These are phyloP conservation scores for Drosophila sucinea DNA, from an alignment of 1,140 invertebrate genomes.

Conservation along the genomic window DNA sequence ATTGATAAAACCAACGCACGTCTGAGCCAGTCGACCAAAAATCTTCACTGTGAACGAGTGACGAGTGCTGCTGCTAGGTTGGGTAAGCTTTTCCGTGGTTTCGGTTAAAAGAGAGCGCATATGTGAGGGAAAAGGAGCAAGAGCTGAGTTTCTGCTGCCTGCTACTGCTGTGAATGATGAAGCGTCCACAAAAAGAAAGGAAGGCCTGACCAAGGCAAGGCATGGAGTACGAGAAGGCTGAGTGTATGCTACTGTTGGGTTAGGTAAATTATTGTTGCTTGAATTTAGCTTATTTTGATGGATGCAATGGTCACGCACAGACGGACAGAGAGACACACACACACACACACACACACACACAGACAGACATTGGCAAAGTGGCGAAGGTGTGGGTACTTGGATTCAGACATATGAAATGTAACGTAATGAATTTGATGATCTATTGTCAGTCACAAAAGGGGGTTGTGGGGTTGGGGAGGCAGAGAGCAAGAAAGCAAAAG, in stretches of 20 bases:
- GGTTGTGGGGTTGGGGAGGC: not conserved
- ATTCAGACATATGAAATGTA: slow-evolving; percentile 77
- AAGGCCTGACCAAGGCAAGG: slow-evolving; percentile 12
- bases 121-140: not conserved
- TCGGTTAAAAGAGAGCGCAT: not conserved
- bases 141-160: not conserved
- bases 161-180: slow-evolving; percentile 32
- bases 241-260: slow-evolving; percentile 12
- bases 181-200: slow-evolving; percentile 42
- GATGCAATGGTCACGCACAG: slow-evolving; percentile 65
- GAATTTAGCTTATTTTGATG: slow-evolving; percentile 59
- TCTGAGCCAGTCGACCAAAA: slow-evolving; percentile 35
- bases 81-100: slow-evolving; percentile 15
- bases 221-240: slow-evolving; percentile 15
- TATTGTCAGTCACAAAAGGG: slow-evolving; percentile 56
- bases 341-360: not conserved
- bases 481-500: not conserved
- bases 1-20: slow-evolving; percentile 36
- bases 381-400: slow-evolving; percentile 37
- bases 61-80: slow-evolving; percentile 27
- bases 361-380: not conserved
- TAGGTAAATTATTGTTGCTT: slow-evolving; percentile 41
- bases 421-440: slow-evolving; percentile 80
- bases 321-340: not conserved
- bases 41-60: slow-evolving; percentile 31